A percentile compares a stretch with the other conserved stretches of the same genome.
Evolutionary conservation across 2,888 invertebrate species (phyloP).

Genomic region (Strigamia transsilvanica): DNA sequence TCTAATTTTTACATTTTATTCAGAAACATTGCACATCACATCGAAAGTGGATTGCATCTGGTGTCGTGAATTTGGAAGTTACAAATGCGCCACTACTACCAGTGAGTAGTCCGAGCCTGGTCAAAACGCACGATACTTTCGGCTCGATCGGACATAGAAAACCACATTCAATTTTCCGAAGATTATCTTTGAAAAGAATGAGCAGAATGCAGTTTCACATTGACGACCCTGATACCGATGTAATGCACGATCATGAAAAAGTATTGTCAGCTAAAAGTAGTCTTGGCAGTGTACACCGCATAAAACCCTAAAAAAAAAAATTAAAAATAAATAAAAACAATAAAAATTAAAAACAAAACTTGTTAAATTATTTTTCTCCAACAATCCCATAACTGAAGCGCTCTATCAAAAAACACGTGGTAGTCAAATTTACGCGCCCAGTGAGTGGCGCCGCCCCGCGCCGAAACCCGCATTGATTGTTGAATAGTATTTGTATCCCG

Average conservation of each 20-base stretch:
- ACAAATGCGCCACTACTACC: background rate
- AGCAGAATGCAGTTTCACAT: background rate
- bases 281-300: no score
- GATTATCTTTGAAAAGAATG: background rate
- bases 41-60: background rate
- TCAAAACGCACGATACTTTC: background rate
- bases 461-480: background rate
- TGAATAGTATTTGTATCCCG: slow-evolving; percentile 43
- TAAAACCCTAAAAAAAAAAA: background rate
- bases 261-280: background rate
- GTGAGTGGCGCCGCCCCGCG: background rate
- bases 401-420: background rate
- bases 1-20: background rate
- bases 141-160: background rate
- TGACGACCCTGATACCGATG: slow-evolving; percentile 41
- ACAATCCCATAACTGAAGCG: background rate
- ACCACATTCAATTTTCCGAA: background rate
- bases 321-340: background rate
- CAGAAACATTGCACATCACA: background rate
- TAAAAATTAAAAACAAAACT: background rate
- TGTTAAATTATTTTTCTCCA: background rate
- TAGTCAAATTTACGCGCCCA: slow-evolving; percentile 36
- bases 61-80: background rate
- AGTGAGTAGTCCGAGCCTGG: background rate
- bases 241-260: slow-evolving; percentile 23